Evolutionary conservation across 2,797 vertebrate species (phyloP).

Genomic region (Ceryle rudis): DNA sequence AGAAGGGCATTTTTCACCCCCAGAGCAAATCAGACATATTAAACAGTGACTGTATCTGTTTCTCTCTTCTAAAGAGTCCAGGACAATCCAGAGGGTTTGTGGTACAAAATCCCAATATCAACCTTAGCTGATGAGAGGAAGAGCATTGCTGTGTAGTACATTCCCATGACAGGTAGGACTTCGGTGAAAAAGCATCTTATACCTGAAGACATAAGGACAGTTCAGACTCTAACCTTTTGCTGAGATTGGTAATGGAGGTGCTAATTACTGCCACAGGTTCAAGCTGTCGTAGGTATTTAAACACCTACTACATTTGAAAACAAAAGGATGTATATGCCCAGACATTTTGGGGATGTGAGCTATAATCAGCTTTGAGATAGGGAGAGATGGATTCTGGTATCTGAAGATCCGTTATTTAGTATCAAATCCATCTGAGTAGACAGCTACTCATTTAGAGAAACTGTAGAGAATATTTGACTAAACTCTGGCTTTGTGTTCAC

Average conservation of each 20-base stretch:
- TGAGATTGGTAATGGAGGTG: not conserved
- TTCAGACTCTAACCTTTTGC: not conserved
- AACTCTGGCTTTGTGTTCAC: not conserved
- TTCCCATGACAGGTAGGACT: not conserved
- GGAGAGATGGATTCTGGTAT: not conserved
- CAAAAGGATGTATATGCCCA: not conserved
- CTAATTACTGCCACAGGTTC: not conserved
- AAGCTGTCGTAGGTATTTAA: not conserved
- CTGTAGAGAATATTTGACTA: not conserved
- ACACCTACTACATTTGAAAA: not conserved
- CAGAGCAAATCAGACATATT: not conserved
- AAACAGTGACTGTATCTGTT: not conserved
- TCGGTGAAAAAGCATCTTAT: not conserved
- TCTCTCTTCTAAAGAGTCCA: not conserved
- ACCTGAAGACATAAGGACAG: not conserved
- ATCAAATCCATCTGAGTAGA: not conserved
- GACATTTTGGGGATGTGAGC: not conserved
- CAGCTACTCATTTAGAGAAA: not conserved
- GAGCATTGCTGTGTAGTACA: not conserved
- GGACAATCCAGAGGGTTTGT: not conserved
- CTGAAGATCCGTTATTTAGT: not conserved
- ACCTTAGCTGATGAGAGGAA: rapidly evolving
- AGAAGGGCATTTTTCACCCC: not conserved
- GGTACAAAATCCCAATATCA: not conserved
- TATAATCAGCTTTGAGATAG: not conserved